Percentiles rank a stretch among this genome's conserved stretches.
Evolutionary conservation across 2,113 vertebrate species (phyloP).

Genomic region (Ophiodon elongatus): DNA sequence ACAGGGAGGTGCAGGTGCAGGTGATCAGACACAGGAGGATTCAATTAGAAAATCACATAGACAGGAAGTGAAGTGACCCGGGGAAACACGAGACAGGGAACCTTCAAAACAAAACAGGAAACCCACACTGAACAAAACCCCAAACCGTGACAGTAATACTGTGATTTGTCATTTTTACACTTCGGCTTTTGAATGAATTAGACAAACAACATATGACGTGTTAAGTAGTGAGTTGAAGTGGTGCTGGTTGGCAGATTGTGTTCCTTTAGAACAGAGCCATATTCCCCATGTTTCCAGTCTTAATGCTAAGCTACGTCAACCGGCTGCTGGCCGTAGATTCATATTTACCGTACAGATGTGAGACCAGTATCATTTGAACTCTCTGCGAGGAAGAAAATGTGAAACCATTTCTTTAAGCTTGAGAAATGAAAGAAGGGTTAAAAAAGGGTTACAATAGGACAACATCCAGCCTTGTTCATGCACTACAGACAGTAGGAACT

Average conservation of each 20-base stretch:
- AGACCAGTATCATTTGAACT: neutral
- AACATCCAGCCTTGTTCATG: constrained; percentile 37
- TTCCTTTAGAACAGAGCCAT: neutral
- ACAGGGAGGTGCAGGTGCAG: too few species aligned
- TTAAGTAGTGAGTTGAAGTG: neutral
- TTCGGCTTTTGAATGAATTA: neutral
- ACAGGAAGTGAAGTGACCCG: too few species aligned
- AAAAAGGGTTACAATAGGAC: neutral
- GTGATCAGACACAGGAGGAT: too few species aligned
- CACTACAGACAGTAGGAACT: constrained; percentile 33
- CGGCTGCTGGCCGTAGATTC: neutral
- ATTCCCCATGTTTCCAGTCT: neutral
- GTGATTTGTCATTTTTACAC: neutral
- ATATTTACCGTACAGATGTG: neutral
- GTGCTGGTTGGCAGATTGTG: too few species aligned
- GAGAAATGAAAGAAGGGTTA: too few species aligned
- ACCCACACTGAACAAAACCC: too few species aligned
- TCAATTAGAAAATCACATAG: too few species aligned
- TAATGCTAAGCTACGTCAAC: neutral
- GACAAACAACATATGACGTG: neutral
- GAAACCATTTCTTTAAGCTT: neutral
- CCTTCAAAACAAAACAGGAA: too few species aligned
- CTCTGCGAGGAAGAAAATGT: neutral
- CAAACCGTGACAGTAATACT: too few species aligned
- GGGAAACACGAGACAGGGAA: too few species aligned